Conservation (phyloP, 2,888 invertebrate species). For the Cremastinae sp. region DNA sequence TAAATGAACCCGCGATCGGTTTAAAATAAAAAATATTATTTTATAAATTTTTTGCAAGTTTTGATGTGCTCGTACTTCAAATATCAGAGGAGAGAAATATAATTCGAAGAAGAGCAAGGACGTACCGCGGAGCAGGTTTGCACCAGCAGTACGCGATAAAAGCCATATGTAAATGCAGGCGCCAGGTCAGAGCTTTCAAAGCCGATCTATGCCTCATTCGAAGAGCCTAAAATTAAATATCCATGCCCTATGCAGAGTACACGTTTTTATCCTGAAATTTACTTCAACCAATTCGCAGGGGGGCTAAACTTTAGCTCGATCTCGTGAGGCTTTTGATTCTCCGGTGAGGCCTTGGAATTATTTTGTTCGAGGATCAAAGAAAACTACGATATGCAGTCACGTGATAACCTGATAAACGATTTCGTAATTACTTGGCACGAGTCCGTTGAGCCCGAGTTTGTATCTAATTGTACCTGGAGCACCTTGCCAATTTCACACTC, state of each 20-base stretch:
- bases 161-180: conserved; percentile 15
- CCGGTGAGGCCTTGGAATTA: conserved; percentile 47
- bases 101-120: conserved; percentile 54
- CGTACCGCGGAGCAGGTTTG: conserved; percentile 61
- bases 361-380: conserved; percentile 44
- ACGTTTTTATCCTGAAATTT: conserved; percentile 36
- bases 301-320: conserved; percentile 21
- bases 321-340: conserved; percentile 33
- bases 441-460: neutral
- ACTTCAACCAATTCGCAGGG: conserved; percentile 42
- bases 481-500: neutral
- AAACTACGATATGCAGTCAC: too few relatives aligned
- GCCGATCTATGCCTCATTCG: conserved; percentile 11
- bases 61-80: too few relatives aligned
- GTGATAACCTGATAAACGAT: conserved; percentile 1
- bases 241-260: conserved; percentile 10
- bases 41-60: too few relatives aligned
- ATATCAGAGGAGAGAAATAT: conserved; percentile 2
- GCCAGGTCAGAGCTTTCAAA: conserved; percentile 43
- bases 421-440: conserved; percentile 54
- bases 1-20: too few relatives aligned
- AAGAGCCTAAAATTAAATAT: conserved; percentile 35
- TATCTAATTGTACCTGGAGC: neutral
- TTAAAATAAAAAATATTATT: too few relatives aligned
- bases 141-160: conserved; percentile 58